Conservation (phyloP, 1,140 invertebrate genomes). For the Lepidurus apus region DNA sequence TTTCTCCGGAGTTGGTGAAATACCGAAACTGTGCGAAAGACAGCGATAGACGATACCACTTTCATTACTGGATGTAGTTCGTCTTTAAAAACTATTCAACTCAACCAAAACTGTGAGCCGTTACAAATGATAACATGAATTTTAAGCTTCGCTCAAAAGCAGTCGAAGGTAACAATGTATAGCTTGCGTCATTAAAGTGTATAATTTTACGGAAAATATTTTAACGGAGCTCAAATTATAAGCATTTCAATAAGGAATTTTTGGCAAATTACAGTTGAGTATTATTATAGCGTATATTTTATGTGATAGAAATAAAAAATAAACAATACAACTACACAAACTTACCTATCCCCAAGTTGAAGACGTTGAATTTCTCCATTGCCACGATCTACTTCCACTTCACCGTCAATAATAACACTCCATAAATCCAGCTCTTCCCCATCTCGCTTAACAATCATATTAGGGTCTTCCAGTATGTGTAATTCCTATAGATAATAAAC, state of each 20-base stretch:
- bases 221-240: too few relatives aligned
- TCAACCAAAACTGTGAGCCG: too few relatives aligned
- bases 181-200: too few relatives aligned
- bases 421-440: constrained; percentile 98
- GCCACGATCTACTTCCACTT: constrained; percentile 75
- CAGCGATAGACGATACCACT: not conserved
- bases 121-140: too few relatives aligned
- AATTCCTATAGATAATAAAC: constrained; percentile 56
- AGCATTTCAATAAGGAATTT: too few relatives aligned
- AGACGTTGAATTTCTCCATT: constrained; percentile 75
- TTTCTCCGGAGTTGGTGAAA: constrained; percentile 91
- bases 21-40: constrained; percentile 70
- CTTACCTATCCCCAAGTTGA: constrained; percentile 78
- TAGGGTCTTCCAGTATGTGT: constrained; percentile 93
- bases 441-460: constrained; percentile 93
- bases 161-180: too few relatives aligned
- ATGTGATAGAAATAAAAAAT: not conserved
- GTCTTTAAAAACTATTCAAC: too few relatives aligned
- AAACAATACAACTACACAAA: constrained; percentile 22
- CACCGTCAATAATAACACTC: constrained; percentile 97
- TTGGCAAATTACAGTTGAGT: too few relatives aligned
- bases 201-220: too few relatives aligned
- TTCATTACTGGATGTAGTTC: not conserved
- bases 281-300: too few relatives aligned
- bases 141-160: too few relatives aligned